Conservation (phyloP, 2,888 invertebrate genomes). For the Cerastoderma edule region DNA sequence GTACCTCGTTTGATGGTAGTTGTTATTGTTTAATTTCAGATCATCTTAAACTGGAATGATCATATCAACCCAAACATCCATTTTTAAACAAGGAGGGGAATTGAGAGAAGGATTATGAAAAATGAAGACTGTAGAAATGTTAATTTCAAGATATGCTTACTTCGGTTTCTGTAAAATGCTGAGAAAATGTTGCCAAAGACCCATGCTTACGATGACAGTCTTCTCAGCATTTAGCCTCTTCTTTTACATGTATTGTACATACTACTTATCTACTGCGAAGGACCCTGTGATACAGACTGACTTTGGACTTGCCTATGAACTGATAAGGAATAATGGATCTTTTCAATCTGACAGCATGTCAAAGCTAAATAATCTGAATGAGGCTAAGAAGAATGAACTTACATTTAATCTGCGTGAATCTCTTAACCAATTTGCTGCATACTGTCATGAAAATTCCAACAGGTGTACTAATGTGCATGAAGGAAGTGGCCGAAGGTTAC, state of each 20-base stretch:
- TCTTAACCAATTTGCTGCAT: conserved; percentile 1
- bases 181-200: conserved; percentile 19
- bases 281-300: not conserved
- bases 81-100: too few relatives aligned
- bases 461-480: not conserved
- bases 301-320: conserved; percentile 16
- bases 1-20: too few relatives aligned
- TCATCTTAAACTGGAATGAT: too few relatives aligned
- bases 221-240: not conserved
- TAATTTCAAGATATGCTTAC: too few relatives aligned
- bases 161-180: too few relatives aligned
- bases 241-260: conserved; percentile 14
- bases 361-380: conserved; percentile 27
- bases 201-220: conserved; percentile 3
- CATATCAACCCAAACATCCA: too few relatives aligned
- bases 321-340: conserved; percentile 25
- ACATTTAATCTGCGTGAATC: conserved; percentile 10
- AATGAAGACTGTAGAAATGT: too few relatives aligned
- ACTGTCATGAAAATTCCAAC: conserved; percentile 17
- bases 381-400: conserved; percentile 29
- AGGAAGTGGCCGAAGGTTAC: conserved; percentile 2
- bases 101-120: too few relatives aligned
- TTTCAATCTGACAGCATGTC: conserved; percentile 32
- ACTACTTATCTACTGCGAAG: not conserved
- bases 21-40: too few relatives aligned